A percentile compares a stretch with the other conserved stretches of the same genome.
Evolutionary conservation across 2,797 vertebrate genomes (phyloP).

Genomic region (Pelochelys cantorii): DNA sequence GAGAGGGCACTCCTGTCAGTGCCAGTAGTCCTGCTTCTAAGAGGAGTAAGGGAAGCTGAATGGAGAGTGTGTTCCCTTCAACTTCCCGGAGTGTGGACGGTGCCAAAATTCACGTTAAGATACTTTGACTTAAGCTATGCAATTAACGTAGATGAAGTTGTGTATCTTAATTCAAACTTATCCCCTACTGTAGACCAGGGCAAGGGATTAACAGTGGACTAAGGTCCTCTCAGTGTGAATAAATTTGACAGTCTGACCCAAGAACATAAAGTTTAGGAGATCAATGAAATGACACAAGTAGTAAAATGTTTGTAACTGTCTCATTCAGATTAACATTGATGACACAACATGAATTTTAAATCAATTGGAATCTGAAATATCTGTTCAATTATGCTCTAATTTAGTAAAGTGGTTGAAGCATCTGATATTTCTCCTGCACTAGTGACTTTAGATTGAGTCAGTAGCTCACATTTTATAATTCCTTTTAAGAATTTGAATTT

Average conservation of each 20-base stretch:
- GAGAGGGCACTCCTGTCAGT: no score
- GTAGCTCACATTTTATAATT: background rate
- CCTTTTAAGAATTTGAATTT: background rate
- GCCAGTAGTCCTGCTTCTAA: no score
- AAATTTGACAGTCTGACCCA: background rate
- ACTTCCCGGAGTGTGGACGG: no score
- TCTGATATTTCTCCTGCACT: background rate
- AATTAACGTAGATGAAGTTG: no score
- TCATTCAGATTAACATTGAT: background rate
- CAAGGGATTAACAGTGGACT: background rate
- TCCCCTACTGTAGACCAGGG: no score
- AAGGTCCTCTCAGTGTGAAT: background rate
- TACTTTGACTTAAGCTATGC: no score
- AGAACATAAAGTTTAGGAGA: background rate
- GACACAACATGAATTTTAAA: background rate
- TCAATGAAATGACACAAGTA: background rate
- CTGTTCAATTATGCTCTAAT: background rate
- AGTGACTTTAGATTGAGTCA: background rate
- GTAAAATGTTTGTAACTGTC: background rate
- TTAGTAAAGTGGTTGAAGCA: background rate
- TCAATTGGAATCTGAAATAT: background rate
- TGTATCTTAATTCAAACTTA: no score
- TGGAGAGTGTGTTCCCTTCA: no score
- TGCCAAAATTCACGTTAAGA: no score
- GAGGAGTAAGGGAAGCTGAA: no score